Percentiles rank a stretch among this genome's conserved stretches.
Evolutionary conservation across 2,888 invertebrate species (phyloP).

Genomic region (Steinernema carpocapsae): DNA sequence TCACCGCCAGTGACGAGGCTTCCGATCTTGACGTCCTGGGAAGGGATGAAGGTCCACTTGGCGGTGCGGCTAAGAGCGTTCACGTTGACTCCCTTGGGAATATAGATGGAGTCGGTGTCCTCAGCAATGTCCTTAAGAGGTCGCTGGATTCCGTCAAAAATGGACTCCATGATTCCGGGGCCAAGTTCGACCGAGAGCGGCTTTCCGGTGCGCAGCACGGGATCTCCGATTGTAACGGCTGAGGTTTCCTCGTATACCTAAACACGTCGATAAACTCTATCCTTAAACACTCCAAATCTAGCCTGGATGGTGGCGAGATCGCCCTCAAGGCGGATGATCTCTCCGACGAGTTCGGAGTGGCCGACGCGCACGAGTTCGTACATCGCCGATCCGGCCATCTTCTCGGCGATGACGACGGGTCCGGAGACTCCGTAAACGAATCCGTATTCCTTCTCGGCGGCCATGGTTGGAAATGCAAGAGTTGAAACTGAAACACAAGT

Average conservation of each 20-base stretch:
- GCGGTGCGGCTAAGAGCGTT: slow-evolving; percentile 81
- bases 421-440: slow-evolving; percentile 96
- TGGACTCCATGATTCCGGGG: slow-evolving; percentile 95
- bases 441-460: slow-evolving; percentile 75
- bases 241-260: too few species aligned
- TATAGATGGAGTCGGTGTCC: slow-evolving; percentile 91
- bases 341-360: slow-evolving; percentile 92
- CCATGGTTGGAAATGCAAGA: too few species aligned
- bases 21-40: slow-evolving; percentile 73
- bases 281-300: too few species aligned
- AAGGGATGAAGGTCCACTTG: slow-evolving; percentile 89
- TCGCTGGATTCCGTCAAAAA: slow-evolving; percentile 98
- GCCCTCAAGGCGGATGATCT: slow-evolving; percentile 97
- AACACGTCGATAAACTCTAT: too few species aligned
- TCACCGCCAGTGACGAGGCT: too few species aligned
- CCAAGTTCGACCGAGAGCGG: slow-evolving; percentile 96
- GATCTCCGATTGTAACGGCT: slow-evolving; percentile 97
- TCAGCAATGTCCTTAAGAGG: slow-evolving; percentile 88
- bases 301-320: slow-evolving; percentile 99
- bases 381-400: slow-evolving; percentile 98
- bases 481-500: too few species aligned
- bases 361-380: slow-evolving; percentile 98
- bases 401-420: slow-evolving; percentile 97
- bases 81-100: slow-evolving; percentile 95
- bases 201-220: slow-evolving; percentile 94